These are phyloP conservation scores for Andrena camellia DNA, from an alignment of 2,888 invertebrate genomes.

Conservation along the genomic window DNA sequence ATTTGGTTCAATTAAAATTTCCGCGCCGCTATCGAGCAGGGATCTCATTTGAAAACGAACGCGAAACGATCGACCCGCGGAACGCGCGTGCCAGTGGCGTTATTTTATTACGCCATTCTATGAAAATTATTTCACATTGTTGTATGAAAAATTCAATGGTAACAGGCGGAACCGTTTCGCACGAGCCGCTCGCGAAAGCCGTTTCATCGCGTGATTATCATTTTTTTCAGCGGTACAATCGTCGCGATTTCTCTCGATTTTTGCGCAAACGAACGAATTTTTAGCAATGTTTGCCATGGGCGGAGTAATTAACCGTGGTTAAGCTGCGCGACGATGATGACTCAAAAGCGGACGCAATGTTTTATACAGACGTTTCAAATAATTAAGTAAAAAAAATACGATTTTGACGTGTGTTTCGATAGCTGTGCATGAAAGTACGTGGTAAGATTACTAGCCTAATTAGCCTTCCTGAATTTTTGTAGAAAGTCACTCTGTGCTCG, in stretches of 20 bases:
- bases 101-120: slow-evolving; percentile 32
- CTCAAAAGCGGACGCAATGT: background rate
- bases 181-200: slow-evolving; percentile 3
- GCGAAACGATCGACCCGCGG: slow-evolving; percentile 10
- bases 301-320: background rate
- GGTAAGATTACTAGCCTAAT: no score
- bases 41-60: slow-evolving; percentile 1
- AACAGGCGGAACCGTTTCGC: slow-evolving; percentile 1
- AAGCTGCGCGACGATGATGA: background rate
- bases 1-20: slow-evolving; percentile 47
- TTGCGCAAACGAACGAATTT: background rate
- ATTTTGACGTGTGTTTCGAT: no score
- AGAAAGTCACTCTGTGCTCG: no score
- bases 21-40: background rate
- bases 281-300: background rate
- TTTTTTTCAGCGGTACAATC: slow-evolving; percentile 28
- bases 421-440: no score
- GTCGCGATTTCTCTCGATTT: slow-evolving; percentile 19
- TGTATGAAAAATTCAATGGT: slow-evolving; percentile 36
- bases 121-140: slow-evolving; percentile 33
- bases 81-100: slow-evolving; percentile 4
- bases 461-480: no score
- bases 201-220: slow-evolving; percentile 28
- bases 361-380: no score
- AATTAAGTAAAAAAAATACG: no score